Conservation (phyloP, 2,113 vertebrate species). For the Perccottus glenii region DNA sequence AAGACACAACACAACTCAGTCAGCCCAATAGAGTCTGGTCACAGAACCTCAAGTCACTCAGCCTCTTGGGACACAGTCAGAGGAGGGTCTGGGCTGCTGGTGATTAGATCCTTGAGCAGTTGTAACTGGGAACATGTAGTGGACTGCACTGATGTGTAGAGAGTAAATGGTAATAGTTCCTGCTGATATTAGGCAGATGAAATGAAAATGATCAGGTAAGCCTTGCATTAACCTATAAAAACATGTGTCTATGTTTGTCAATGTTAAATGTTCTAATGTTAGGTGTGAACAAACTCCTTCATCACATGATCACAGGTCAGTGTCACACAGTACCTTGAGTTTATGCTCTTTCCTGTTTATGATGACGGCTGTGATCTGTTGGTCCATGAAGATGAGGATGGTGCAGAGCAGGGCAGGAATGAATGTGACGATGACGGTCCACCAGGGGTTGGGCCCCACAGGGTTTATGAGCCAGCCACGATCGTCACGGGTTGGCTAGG, state of each 20-base stretch:
- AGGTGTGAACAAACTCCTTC: too few relatives aligned
- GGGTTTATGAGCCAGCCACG: conserved; percentile 96
- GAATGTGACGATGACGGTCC: conserved; percentile 90
- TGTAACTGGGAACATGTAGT: background rate
- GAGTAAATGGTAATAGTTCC: too few relatives aligned
- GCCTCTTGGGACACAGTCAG: background rate
- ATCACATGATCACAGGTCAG: background rate
- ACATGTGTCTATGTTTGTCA: too few relatives aligned
- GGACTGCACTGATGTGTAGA: too few relatives aligned
- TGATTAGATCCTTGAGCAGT: background rate
- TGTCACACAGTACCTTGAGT: conserved; percentile 85
- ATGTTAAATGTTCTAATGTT: too few relatives aligned
- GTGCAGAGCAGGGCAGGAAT: conserved; percentile 97
- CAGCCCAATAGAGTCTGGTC: background rate
- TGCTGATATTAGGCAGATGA: too few relatives aligned
- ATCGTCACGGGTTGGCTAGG: conserved; percentile 95
- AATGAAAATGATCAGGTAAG: too few relatives aligned
- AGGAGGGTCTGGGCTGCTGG: too few relatives aligned
- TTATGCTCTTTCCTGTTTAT: conserved; percentile 99
- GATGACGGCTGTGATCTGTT: conserved; percentile 98
- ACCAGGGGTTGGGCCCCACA: conserved; percentile 97
- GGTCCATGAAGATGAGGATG: conserved; percentile 99
- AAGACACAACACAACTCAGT: background rate
- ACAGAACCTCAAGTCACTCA: too few relatives aligned
- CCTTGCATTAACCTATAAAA: too few relatives aligned